Evolutionary conservation across 1,140 invertebrate species (phyloP), one percentile per base, ranked within the genome.

Genomic region (Drosophila pseudoananassae): DNA sequence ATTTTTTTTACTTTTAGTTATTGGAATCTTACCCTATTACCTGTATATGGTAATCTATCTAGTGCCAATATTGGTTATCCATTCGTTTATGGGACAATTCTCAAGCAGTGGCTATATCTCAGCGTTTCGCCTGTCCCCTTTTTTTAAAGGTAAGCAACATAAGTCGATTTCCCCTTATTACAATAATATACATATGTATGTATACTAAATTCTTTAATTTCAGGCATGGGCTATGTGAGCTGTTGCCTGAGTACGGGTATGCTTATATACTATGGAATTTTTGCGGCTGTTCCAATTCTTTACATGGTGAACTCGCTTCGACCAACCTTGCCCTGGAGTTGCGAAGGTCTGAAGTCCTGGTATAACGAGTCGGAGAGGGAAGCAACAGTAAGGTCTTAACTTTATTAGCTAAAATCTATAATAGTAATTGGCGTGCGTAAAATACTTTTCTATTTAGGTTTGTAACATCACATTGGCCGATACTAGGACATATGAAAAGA

Each of bases 101-200:
- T 91, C 90, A 0, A 91, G 87, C 63, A 91, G 83, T 38, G 90
- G 90, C 1, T 91, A 87, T 15, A 90, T 91, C 50, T 91, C 90
- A 3, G 76, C 81, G 2, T 87, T 91, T 61, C 83, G 90, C 0
- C 23, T 91, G 0, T 72, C 87, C 5, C 90, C 90, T 5, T 83
- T 91, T 20, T 91, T 91, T n/a, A 91, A 91, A 83, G 90, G 90
- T 90, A 74, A 55, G 31, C 8, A 29, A 1, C n/a, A n/a, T n/a
- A n/a, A 20, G 20, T 20, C 20, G 20, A 20, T n/a, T 1, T 15
- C 7, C 2, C 4, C 9, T 33, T 1, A 25, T 25, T 17, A 8
- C 12, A 12, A 45, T 17, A 45, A 7, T n/a, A 15, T 38, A n/a
- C n/a, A n/a, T n/a, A n/a, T n/a, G n/a, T n/a, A 10, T 40, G 1